Evolutionary conservation across 2,797 vertebrate species (phyloP).

Genomic region (Discoglossus pictus): DNA sequence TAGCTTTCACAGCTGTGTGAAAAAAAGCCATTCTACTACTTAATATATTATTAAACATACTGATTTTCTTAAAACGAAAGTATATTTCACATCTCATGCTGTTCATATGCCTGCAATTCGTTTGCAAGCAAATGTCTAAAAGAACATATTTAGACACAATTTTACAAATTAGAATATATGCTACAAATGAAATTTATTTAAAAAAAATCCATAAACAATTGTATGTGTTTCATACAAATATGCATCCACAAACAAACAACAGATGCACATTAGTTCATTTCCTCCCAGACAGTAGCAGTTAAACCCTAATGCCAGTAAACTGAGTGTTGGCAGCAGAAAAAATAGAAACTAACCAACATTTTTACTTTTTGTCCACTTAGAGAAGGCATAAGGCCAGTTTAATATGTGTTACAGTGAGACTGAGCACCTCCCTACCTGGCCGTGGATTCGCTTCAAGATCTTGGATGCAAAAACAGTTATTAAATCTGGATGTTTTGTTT

Average conservation of each 20-base stretch:
- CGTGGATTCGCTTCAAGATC: neutral
- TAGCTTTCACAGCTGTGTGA: too few species aligned
- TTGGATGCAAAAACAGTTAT: neutral
- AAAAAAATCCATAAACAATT: constrained; percentile 1
- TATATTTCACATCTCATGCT: too few species aligned
- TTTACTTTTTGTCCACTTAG: constrained; percentile 2
- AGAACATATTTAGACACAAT: neutral
- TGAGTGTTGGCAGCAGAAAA: constrained; percentile 8
- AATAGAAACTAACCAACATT: neutral
- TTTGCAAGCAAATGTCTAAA: neutral
- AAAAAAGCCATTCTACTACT: too few species aligned
- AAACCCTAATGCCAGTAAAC: constrained; percentile 12
- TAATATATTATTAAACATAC: too few species aligned
- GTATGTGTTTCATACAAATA: constrained; percentile 1
- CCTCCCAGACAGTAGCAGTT: neutral
- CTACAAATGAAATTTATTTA: neutral
- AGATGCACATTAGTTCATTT: constrained; percentile 2
- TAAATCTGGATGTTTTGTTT: too few species aligned
- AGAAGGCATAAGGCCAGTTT: constrained; percentile 2
- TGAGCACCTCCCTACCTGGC: neutral
- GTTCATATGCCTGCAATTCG: too few species aligned
- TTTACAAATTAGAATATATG: neutral
- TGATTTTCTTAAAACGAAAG: too few species aligned
- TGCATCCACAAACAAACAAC: constrained; percentile 8
- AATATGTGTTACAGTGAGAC: neutral